These are phyloP conservation scores for Ictalurus furcatus DNA, from an alignment of 2,113 vertebrate species.

Conservation along the genomic window DNA sequence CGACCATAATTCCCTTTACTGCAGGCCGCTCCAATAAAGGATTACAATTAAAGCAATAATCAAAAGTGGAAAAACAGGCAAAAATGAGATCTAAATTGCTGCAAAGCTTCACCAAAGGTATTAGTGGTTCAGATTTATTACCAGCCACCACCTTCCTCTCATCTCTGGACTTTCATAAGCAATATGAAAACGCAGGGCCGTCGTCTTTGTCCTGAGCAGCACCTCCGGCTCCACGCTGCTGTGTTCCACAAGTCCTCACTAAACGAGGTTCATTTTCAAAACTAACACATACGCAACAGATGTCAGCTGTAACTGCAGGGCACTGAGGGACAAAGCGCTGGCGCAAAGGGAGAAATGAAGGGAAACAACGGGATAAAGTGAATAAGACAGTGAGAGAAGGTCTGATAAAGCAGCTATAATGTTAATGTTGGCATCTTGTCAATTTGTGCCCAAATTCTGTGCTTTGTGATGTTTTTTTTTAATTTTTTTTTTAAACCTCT, in stretches of 20 bases:
- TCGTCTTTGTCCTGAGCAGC: conserved; percentile 30
- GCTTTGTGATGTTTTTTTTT: conserved; percentile 38
- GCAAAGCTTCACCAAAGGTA: conserved; percentile 70
- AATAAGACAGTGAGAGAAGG: conserved; percentile 27
- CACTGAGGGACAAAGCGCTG: conserved; percentile 51
- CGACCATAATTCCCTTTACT: conserved; percentile 78
- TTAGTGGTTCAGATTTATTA: conserved; percentile 69
- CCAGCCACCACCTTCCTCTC: conserved; percentile 62
- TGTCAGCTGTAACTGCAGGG: conserved; percentile 64
- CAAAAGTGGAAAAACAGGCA: conserved; percentile 72
- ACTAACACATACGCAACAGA: conserved; percentile 69
- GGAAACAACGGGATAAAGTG: conserved; percentile 36
- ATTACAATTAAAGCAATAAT: conserved; percentile 80
- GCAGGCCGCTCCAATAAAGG: conserved; percentile 79
- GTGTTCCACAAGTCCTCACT: conserved; percentile 56
- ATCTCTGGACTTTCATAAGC: conserved; percentile 62
- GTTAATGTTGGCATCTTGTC: conserved; percentile 59
- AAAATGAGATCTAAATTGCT: conserved; percentile 73
- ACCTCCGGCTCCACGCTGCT: conserved; percentile 55
- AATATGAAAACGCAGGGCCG: not conserved
- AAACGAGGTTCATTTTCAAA: conserved; percentile 48
- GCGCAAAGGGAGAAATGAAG: conserved; percentile 58
- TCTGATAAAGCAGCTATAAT: conserved; percentile 40
- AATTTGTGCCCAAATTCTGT: conserved; percentile 57
- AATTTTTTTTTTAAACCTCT: conserved; percentile 27